Evolutionary conservation across 2,888 invertebrate species (phyloP).

Genomic region (Barypeithes pellucidus): DNA sequence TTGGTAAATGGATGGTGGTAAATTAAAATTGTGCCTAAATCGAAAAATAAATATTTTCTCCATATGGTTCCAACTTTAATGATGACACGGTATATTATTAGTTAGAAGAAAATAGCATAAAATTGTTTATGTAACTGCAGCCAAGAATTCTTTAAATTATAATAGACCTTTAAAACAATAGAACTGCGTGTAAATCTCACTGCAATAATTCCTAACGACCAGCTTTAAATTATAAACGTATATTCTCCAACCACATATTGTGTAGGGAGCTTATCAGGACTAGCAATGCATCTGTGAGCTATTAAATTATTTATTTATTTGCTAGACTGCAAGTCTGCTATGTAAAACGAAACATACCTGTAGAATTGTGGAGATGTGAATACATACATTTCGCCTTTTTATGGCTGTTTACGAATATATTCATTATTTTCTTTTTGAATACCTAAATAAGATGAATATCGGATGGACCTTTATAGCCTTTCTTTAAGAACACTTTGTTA

Average conservation of each 20-base stretch:
- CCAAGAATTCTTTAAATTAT: neutral
- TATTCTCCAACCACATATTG: slow-evolving; percentile 26
- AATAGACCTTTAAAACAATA: slow-evolving; percentile 31
- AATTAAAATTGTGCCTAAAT: too few relatives aligned
- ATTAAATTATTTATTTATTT: slow-evolving; percentile 25
- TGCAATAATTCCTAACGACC: slow-evolving; percentile 19
- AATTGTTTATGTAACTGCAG: neutral
- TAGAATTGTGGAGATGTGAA: neutral
- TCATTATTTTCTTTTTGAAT: too few relatives aligned
- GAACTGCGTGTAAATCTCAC: slow-evolving; percentile 19
- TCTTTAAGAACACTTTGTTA: too few relatives aligned
- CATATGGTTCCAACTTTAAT: too few relatives aligned
- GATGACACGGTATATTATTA: too few relatives aligned
- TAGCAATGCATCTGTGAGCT: slow-evolving; percentile 9
- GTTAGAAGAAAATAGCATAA: neutral
- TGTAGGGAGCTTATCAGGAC: slow-evolving; percentile 37
- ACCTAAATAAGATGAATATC: too few relatives aligned
- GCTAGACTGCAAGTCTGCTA: neutral
- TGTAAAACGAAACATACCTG: neutral
- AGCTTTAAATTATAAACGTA: slow-evolving; percentile 35
- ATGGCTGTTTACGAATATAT: too few relatives aligned
- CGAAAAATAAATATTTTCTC: too few relatives aligned
- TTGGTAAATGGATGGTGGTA: too few relatives aligned
- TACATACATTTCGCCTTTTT: too few relatives aligned
- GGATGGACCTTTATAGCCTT: too few relatives aligned